Percentiles rank a stretch among this genome's conserved stretches.
Evolutionary conservation across 2,888 invertebrate species (phyloP).

Genomic region (Drosophila tripunctata): DNA sequence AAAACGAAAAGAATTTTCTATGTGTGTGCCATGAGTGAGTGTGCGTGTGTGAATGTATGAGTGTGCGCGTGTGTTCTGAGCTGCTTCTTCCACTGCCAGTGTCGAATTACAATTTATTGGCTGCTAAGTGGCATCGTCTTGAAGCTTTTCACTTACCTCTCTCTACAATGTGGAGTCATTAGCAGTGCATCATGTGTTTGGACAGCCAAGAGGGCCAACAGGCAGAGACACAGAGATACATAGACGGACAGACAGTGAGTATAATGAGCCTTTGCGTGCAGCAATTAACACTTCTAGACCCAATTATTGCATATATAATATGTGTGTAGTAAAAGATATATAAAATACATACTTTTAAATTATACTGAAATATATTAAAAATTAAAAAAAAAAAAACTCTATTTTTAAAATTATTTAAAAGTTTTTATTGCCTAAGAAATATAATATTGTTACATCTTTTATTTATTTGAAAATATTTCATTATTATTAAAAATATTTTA

Average conservation of each 20-base stretch:
- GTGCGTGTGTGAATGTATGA: slow-evolving; percentile 9
- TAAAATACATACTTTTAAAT: no score
- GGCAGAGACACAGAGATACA: no score
- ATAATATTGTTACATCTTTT: no score
- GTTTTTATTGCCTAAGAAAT: no score
- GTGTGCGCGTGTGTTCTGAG: slow-evolving; percentile 25
- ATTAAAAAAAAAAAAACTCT: no score
- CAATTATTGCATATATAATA: background rate
- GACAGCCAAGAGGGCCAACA: slow-evolving; percentile 3
- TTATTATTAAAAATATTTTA: no score
- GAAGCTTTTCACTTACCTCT: slow-evolving; percentile 48
- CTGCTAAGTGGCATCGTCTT: slow-evolving; percentile 70
- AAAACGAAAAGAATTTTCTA: slow-evolving; percentile 46
- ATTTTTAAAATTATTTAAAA: no score
- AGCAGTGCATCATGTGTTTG: slow-evolving; percentile 32
- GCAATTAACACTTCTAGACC: slow-evolving; percentile 22
- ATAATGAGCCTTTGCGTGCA: background rate
- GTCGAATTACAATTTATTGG: slow-evolving; percentile 81
- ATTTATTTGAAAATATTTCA: background rate
- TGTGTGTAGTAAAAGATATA: no score
- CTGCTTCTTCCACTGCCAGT: slow-evolving; percentile 36
- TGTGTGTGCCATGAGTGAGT: slow-evolving; percentile 5
- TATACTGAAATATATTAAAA: no score
- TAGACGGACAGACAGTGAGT: background rate
- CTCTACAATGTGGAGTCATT: slow-evolving; percentile 29